Evolutionary conservation across 2,113 vertebrate species (phyloP).

Genomic region (Serinus canaria): DNA sequence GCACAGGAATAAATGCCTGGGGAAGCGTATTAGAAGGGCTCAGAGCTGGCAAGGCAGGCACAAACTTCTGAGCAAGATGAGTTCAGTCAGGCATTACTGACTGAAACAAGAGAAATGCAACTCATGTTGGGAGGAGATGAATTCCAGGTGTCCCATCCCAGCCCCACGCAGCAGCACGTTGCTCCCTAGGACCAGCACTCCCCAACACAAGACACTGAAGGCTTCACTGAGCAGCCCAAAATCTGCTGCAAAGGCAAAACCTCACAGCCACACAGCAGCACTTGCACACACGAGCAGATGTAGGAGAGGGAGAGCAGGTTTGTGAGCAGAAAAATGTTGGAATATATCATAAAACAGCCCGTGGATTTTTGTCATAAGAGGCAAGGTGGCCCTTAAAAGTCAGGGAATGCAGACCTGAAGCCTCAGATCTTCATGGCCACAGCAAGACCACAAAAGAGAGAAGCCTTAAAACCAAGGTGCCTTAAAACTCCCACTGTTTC

Average conservation of each 20-base stretch:
- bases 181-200: not conserved
- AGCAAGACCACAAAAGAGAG: not conserved
- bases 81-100: not conserved
- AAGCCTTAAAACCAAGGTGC: not conserved
- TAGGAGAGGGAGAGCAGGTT: not conserved
- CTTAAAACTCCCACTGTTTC: not conserved
- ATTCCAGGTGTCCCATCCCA: not conserved
- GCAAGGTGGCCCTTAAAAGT: not conserved
- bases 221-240: not conserved
- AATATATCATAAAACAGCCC: not conserved
- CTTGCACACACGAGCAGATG: not conserved
- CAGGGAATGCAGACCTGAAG: not conserved
- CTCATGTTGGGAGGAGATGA: not conserved
- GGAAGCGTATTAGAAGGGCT: not conserved
- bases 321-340: not conserved
- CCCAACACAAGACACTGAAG: not conserved
- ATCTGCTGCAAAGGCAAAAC: not conserved
- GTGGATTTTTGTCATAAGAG: not conserved
- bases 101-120: not conserved
- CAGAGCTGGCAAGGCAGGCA: not conserved
- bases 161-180: rapidly evolving
- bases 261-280: not conserved
- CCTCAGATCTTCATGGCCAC: not conserved
- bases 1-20: not conserved
- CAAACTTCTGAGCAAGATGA: not conserved